A percentile compares a stretch with the other conserved stretches of the same genome.
phyloP scores from a whole-genome alignment of 2,888 invertebrate genomes.

The Hipparchia semele region DNA sequence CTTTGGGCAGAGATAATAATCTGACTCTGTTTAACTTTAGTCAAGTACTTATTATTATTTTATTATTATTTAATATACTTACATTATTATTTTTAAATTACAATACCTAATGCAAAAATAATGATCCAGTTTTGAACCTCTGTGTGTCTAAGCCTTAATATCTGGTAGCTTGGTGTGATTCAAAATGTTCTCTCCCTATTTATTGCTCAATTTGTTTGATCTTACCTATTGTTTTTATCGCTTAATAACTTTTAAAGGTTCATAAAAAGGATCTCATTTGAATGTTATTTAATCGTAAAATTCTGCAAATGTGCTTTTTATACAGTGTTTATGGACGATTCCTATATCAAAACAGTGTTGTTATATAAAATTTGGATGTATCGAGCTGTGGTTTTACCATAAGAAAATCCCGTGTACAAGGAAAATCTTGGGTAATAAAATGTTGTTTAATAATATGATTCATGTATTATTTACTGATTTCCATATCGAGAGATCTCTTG shows the following conservation, averaged over 20 bases:
- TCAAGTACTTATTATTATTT: no score
- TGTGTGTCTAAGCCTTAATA: neutral
- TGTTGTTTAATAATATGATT: no score
- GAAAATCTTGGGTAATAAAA: neutral
- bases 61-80: no score
- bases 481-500: no score
- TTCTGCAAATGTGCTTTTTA: constrained; percentile 8
- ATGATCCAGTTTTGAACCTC: no score
- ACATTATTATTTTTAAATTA: no score
- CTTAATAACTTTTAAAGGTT: constrained; percentile 9
- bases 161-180: neutral
- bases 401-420: neutral
- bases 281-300: constrained; percentile 18
- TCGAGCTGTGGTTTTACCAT: neutral
- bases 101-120: no score
- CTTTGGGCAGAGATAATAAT: no score
- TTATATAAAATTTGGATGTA: neutral
- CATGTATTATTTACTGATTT: no score
- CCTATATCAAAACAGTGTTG: neutral
- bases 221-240: constrained; percentile 17
- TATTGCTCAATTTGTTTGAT: constrained; percentile 10
- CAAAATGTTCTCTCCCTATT: neutral
- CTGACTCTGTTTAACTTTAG: no score
- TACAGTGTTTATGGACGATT: constrained; percentile 3
- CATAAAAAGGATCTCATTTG: constrained; percentile 12